Conservation (phyloP, 2,888 invertebrate species). For the Dicyrtomina minuta region DNA sequence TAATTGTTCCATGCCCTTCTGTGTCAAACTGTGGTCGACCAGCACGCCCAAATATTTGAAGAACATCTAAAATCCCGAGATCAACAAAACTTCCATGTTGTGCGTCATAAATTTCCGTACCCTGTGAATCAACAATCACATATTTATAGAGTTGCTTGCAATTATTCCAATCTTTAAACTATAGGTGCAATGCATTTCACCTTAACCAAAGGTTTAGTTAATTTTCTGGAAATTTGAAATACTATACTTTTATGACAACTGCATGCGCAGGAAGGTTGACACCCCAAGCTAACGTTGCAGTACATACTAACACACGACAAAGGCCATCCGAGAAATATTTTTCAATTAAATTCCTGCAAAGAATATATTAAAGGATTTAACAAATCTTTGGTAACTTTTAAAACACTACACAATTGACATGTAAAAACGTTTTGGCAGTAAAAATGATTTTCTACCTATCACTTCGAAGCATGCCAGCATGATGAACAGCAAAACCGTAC, state of each 20-base stretch:
- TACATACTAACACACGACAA: slow-evolving; percentile 87
- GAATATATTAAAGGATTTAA: no score
- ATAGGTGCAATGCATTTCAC: no score
- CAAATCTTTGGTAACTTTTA: slow-evolving; percentile 7
- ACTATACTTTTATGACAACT: slow-evolving; percentile 80
- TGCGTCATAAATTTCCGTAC: slow-evolving; percentile 96
- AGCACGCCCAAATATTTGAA: slow-evolving; percentile 98
- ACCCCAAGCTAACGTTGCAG: slow-evolving; percentile 98
- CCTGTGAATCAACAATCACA: slow-evolving; percentile 64
- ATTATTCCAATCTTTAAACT: slow-evolving; percentile 3
- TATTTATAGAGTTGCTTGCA: slow-evolving; percentile 30
- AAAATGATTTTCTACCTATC: slow-evolving; percentile 68
- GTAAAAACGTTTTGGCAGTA: not conserved
- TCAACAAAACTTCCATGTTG: slow-evolving; percentile 92
- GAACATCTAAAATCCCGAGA: slow-evolving; percentile 92
- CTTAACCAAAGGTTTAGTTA: no score
- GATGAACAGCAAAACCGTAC: slow-evolving; percentile 89
- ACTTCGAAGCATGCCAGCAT: slow-evolving; percentile 88
- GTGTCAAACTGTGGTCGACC: slow-evolving; percentile 97
- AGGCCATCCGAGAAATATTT: slow-evolving; percentile 85
- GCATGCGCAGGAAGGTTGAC: slow-evolving; percentile 99
- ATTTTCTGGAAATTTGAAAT: not conserved
- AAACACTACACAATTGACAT: not conserved
- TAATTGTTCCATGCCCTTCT: slow-evolving; percentile 91
- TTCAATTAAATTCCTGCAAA: slow-evolving; percentile 74